A percentile compares a stretch with the other conserved stretches of the same genome.
These are phyloP conservation scores for Tylochromis polylepis DNA, from an alignment of 2,113 vertebrate genomes.

Conservation along the genomic window DNA sequence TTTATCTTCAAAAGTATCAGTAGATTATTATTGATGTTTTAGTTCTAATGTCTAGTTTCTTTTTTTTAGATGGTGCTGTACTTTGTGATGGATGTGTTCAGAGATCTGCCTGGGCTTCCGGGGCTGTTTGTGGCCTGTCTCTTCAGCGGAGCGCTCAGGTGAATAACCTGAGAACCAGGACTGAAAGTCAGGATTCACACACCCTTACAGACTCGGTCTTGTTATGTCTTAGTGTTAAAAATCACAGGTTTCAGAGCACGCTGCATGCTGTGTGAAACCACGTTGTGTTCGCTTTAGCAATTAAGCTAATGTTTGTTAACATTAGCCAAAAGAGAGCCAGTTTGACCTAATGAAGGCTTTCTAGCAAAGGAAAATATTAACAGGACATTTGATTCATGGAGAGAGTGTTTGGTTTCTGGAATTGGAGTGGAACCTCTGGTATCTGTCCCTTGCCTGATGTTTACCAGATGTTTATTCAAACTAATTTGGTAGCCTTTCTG, in stretches of 20 bases:
- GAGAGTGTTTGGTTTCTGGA: neutral
- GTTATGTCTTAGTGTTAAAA: neutral
- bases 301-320: neutral
- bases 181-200: neutral
- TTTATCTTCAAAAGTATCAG: neutral
- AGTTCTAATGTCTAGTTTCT: neutral
- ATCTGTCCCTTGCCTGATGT: neutral
- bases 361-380: neutral
- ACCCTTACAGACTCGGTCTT: neutral
- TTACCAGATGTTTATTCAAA: neutral
- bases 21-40: neutral
- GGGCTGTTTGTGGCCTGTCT: constrained; percentile 95
- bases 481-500: neutral
- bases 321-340: too few relatives aligned
- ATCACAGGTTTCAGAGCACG: neutral
- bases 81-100: constrained; percentile 94
- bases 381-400: neutral
- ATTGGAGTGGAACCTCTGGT: neutral
- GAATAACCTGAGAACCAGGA: neutral
- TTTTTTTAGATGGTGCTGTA: constrained; percentile 86
- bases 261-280: neutral
- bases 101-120: constrained; percentile 81
- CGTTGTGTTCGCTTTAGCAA: neutral
- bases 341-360: too few relatives aligned
- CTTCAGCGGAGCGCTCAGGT: constrained; percentile 96